Base-by-base conservation (phyloP, 1,140 invertebrate species). In the Drosophila carrolli region DNA sequence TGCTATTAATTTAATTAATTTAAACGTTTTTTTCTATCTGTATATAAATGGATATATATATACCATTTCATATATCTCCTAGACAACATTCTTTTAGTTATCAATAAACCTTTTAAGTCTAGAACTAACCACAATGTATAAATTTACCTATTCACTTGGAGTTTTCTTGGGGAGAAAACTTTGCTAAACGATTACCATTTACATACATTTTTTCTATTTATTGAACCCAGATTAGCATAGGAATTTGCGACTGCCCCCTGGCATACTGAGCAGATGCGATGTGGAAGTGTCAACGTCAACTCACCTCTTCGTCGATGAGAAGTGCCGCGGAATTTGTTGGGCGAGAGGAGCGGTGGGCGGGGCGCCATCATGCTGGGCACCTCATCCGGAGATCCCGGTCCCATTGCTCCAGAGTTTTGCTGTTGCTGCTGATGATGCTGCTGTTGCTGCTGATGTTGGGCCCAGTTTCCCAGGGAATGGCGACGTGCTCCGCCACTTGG, bases 291-390 rank as follows among this genome's bases (percentile, higher is more conserved):
- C 58, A 63, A 41, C 10, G 46, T 27, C n/a, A 23, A 90, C 91
- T 92, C 71, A 92, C 91, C 91, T 81, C 84, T 71, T 79, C 90
- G 50, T 29, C 85, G 81, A 71, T 92, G 81, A 6, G 79, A 67
- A 4, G 13, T 38, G 50, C 91, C 81, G 37, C 91, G 91, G 61
- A 91, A 91, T 80, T 91, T 92, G 56, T 79, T 91, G 0, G 91
- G 91, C 16, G 91, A 92, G 13, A 89, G 58, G 5, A 91, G 43
- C 0, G 91, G 91, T 8, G 91, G 91, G 10, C 90, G 78, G 8
- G 91, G 91, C 2, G 91, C 91, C 81, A 92, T 65, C 89, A 92
- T 91, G 72, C 74, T 90, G 54, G 91, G 91, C 73, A 92, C 91
- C 79, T 92, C 91, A 81, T 92, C 91, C 68, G 90, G 84, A 14